These are phyloP conservation scores for Sinopyrophorus schimmeli DNA, from an alignment of 2,888 invertebrate genomes.

Conservation along the genomic window DNA sequence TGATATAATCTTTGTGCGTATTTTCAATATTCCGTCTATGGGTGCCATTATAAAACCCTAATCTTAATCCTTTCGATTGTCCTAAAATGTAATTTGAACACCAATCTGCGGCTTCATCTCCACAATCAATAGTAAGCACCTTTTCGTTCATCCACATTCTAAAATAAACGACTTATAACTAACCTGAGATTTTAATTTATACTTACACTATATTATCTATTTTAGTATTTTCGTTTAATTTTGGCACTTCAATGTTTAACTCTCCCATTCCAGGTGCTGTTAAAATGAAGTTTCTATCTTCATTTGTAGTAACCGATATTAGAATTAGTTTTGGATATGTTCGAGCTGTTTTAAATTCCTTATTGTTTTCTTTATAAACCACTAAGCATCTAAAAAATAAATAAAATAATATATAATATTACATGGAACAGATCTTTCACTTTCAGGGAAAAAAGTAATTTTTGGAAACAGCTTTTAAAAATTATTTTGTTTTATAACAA, in stretches of 20 bases:
- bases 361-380: conserved; percentile 53
- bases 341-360: conserved; percentile 54
- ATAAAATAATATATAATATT: background rate
- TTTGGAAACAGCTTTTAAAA: too few species aligned
- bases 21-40: conserved; percentile 41
- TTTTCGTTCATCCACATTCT: conserved; percentile 16
- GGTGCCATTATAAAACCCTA: conserved; percentile 49
- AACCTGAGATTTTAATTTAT: too few species aligned
- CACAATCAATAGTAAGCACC: conserved; percentile 59
- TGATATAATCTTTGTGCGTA: conserved; percentile 38
- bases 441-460: too few species aligned
- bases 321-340: conserved; percentile 57
- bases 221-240: background rate
- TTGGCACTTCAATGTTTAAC: conserved; percentile 53
- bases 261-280: conserved; percentile 56
- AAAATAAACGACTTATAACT: too few species aligned
- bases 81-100: conserved; percentile 56
- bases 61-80: conserved; percentile 44
- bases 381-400: conserved; percentile 32
- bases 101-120: conserved; percentile 65
- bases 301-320: conserved; percentile 53
- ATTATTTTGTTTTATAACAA: too few species aligned
- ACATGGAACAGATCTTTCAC: background rate
- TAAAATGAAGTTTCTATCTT: conserved; percentile 51
- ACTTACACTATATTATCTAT: conserved; percentile 4